phyloP scores from a whole-genome alignment of 1,140 invertebrate genomes.

The Heliothis subflexa region DNA sequence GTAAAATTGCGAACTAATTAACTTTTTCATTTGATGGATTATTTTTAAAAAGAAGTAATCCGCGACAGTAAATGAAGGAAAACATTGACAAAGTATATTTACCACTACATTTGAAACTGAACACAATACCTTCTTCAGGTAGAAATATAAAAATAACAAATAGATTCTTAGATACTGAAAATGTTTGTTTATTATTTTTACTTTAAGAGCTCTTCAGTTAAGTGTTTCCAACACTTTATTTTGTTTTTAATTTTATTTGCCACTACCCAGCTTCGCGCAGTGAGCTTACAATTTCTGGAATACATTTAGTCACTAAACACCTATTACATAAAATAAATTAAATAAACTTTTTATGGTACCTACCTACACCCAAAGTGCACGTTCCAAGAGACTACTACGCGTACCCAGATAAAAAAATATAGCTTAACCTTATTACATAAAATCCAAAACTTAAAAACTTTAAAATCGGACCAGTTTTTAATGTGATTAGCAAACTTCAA shows the following conservation, averaged over 20 bases:
- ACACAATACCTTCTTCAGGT: not conserved
- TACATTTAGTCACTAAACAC: too few species aligned
- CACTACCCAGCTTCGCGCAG: not conserved
- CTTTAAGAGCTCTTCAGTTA: slow-evolving; percentile 25
- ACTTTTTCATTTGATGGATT: not conserved
- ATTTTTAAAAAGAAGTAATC: not conserved
- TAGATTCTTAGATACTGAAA: not conserved
- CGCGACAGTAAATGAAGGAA: not conserved
- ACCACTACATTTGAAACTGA: not conserved
- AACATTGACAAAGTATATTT: not conserved
- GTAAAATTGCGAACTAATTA: not conserved
- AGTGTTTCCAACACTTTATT: not conserved
- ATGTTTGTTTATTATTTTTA: slow-evolving; percentile 34
- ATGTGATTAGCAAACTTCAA: too few species aligned
- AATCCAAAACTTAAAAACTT: too few species aligned
- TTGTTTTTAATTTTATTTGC: not conserved
- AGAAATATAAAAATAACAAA: not conserved
- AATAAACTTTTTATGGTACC: too few species aligned
- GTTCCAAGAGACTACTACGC: too few species aligned
- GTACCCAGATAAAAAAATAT: too few species aligned
- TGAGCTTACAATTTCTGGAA: too few species aligned
- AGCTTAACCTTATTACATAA: too few species aligned
- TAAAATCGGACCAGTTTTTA: too few species aligned
- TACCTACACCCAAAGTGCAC: too few species aligned
- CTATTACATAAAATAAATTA: too few species aligned